Evolutionary conservation across 2,113 vertebrate species (phyloP).

Genomic region (Mola mola): DNA sequence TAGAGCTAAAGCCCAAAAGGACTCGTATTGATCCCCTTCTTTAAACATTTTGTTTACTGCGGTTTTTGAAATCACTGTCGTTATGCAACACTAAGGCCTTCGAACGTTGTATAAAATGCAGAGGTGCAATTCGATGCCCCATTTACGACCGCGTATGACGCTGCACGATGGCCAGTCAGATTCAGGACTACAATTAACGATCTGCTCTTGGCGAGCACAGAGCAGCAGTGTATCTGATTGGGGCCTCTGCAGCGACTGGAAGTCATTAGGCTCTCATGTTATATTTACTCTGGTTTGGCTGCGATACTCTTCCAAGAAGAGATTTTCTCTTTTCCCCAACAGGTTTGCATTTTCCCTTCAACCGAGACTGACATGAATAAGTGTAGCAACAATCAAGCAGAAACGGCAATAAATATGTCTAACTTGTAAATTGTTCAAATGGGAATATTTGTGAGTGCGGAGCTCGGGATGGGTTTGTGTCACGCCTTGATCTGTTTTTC

Average conservation of each 20-base stretch:
- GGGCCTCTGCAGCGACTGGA: constrained; percentile 50
- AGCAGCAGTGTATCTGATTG: constrained; percentile 34
- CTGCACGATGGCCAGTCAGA: constrained; percentile 17
- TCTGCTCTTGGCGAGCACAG: constrained; percentile 17
- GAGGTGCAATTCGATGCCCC: constrained; percentile 28
- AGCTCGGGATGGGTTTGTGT: constrained; percentile 10
- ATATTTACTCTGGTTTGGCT: constrained; percentile 48
- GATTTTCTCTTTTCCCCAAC: not conserved
- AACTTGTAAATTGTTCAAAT: constrained; percentile 28
- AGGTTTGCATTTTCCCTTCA: constrained; percentile 30
- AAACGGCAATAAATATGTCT: constrained; percentile 16
- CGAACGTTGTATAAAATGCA: constrained; percentile 15
- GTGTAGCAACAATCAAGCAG: constrained; percentile 45
- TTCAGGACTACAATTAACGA: constrained; percentile 27
- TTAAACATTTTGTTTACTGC: constrained; percentile 39
- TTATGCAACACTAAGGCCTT: constrained; percentile 21
- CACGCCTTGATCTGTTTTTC: constrained; percentile 5
- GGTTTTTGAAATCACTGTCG: constrained; percentile 12
- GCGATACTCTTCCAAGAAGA: constrained; percentile 2
- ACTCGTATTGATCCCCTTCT: constrained; percentile 13
- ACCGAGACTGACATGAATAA: constrained; percentile 1
- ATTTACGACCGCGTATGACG: constrained; percentile 43
- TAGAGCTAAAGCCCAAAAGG: constrained; percentile 1
- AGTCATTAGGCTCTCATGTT: constrained; percentile 51
- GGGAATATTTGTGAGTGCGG: constrained; percentile 5